Conservation (phyloP, 2,888 invertebrate genomes). For the Sycophila texana region DNA sequence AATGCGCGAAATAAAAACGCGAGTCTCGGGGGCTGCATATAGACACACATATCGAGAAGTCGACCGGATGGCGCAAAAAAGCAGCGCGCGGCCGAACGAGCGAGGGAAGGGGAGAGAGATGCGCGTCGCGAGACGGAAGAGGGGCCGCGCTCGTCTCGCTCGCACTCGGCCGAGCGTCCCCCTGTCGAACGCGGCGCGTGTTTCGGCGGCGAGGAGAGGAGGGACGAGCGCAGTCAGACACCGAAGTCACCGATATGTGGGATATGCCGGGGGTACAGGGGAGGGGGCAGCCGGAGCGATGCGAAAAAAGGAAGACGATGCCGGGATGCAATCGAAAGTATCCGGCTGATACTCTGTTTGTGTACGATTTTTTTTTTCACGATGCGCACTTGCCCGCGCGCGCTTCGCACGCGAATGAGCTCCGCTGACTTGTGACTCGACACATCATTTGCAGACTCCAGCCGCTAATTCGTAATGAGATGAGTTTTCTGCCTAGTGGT, state of each 20-base stretch:
- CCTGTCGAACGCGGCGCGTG: slow-evolving; percentile 32
- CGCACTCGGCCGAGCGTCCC: slow-evolving; percentile 7
- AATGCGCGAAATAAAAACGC: slow-evolving; percentile 50
- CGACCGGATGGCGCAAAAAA: slow-evolving; percentile 50
- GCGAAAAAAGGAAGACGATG: slow-evolving; percentile 24
- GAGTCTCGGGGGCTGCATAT: slow-evolving; percentile 1
- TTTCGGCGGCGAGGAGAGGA: slow-evolving; percentile 6
- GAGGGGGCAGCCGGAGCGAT: background rate
- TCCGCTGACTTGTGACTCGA: slow-evolving; percentile 1
- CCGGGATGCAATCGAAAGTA: slow-evolving; percentile 53
- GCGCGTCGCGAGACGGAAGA: slow-evolving; percentile 23
- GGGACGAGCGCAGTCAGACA: slow-evolving; percentile 46
- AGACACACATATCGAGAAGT: slow-evolving; percentile 34
- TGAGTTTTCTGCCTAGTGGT: background rate
- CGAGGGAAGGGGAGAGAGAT: slow-evolving; percentile 24
- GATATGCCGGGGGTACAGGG: slow-evolving; percentile 21
- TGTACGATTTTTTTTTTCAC: slow-evolving; percentile 29
- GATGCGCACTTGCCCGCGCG: slow-evolving; percentile 25
- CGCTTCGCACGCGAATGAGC: background rate
- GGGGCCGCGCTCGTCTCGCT: background rate
- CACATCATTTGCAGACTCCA: background rate
- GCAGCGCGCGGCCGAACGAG: slow-evolving; percentile 26
- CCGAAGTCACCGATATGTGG: slow-evolving; percentile 50
- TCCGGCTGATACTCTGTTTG: slow-evolving; percentile 42
- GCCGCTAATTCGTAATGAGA: background rate